These are phyloP conservation scores for Beris morrisii DNA, from an alignment of 2,888 invertebrate species.

Conservation along the genomic window DNA sequence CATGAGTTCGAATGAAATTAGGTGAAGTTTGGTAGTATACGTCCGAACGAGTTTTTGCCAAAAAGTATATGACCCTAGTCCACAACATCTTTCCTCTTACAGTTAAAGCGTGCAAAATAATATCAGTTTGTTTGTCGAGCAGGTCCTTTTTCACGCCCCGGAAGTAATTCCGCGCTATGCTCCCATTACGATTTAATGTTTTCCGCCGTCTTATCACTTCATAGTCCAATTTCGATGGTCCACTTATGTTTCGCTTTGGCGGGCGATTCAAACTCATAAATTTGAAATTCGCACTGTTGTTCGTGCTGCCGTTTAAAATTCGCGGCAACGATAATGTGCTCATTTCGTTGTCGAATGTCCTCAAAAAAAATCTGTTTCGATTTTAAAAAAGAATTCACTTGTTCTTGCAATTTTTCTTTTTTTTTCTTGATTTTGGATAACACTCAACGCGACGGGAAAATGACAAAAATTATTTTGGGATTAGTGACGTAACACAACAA, in stretches of 20 bases:
- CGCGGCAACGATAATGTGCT: slow-evolving; percentile 42
- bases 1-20: no score
- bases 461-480: slow-evolving; percentile 20
- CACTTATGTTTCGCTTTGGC: slow-evolving; percentile 1
- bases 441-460: slow-evolving; percentile 15
- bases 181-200: slow-evolving; percentile 57
- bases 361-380: no score
- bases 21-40: no score
- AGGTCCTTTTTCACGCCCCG: slow-evolving; percentile 78
- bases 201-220: slow-evolving; percentile 34
- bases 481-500: slow-evolving; percentile 26
- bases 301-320: slow-evolving; percentile 38
- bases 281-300: slow-evolving; percentile 43
- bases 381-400: no score
- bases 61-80: no score
- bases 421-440: no score
- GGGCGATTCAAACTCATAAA: slow-evolving; percentile 47
- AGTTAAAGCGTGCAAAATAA: slow-evolving; percentile 77
- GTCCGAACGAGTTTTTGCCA: no score
- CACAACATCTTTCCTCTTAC: slow-evolving; percentile 63
- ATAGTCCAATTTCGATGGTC: slow-evolving; percentile 36
- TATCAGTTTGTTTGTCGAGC: slow-evolving; percentile 71
- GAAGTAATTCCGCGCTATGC: slow-evolving; percentile 67
- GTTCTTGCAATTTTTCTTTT: no score
- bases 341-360: slow-evolving; percentile 32